These are phyloP conservation scores for Sebastes wilsoni DNA, from an alignment of 2,797 vertebrate genomes.

Conservation along the genomic window DNA sequence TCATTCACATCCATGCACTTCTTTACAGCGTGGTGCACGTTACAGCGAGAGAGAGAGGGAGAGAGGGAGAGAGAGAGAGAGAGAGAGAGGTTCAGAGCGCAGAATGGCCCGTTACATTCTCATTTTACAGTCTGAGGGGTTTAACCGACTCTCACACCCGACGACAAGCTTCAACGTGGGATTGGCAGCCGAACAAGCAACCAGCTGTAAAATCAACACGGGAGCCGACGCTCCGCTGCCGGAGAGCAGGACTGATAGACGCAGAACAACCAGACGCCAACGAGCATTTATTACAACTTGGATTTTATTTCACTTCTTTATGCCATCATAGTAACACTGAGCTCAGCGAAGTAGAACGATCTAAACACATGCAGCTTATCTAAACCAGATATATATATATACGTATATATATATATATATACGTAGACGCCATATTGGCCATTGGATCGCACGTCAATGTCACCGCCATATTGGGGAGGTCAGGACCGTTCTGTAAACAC, in stretches of 20 bases:
- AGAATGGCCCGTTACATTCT: slow-evolving; percentile 31
- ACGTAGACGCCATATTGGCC: too few species aligned
- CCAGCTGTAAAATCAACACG: slow-evolving; percentile 3
- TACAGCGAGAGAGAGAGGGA: not conserved
- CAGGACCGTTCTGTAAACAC: too few species aligned
- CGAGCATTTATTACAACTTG: not conserved
- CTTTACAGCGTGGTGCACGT: not conserved
- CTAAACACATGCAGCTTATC: too few species aligned
- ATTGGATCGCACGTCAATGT: too few species aligned
- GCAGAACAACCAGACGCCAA: not conserved
- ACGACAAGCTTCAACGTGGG: slow-evolving; percentile 11
- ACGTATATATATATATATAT: too few species aligned
- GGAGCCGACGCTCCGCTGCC: not conserved
- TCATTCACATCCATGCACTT: not conserved
- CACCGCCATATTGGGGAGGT: too few species aligned
- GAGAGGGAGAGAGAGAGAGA: too few species aligned
- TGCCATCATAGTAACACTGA: too few species aligned
- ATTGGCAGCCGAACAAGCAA: not conserved
- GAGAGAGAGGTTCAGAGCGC: too few species aligned
- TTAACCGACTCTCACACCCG: slow-evolving; percentile 28
- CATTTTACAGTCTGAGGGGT: slow-evolving; percentile 56
- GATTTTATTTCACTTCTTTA: not conserved
- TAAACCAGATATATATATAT: too few species aligned
- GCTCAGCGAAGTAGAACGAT: too few species aligned
- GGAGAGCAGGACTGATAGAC: not conserved